These are phyloP conservation scores for Prionailurus viverrinus DNA, from an alignment of 2,113 vertebrate genomes.

Conservation along the genomic window DNA sequence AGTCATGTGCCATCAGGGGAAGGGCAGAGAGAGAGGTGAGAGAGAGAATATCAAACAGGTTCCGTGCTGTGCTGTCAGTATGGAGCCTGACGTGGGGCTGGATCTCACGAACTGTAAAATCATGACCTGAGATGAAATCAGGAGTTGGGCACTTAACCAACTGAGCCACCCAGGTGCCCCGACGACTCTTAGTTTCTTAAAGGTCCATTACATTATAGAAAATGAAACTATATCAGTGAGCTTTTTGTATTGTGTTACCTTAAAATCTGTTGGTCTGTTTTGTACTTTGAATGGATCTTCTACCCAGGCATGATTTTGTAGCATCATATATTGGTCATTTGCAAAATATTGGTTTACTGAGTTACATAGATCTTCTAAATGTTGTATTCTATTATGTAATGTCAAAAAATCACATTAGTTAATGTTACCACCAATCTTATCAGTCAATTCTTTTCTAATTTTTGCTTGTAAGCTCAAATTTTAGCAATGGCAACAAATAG, in stretches of 20 bases:
- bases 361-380: conserved; percentile 53
- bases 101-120: too few relatives aligned
- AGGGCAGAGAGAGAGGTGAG: too few relatives aligned
- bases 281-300: conserved; percentile 49
- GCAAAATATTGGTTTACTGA: conserved; percentile 24
- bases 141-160: too few relatives aligned
- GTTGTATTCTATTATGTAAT: conserved; percentile 51
- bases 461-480: conserved; percentile 69
- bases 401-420: conserved; percentile 63
- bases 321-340: conserved; percentile 47
- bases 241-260: conserved; percentile 31
- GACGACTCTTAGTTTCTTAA: conserved; percentile 23
- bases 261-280: conserved; percentile 41
- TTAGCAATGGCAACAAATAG: conserved; percentile 68
- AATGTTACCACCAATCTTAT: conserved; percentile 41
- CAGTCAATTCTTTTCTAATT: conserved; percentile 71
- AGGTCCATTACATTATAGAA: background rate
- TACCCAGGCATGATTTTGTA: conserved; percentile 34
- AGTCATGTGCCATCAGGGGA: too few relatives aligned
- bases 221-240: background rate
- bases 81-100: too few relatives aligned
- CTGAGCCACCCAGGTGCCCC: too few relatives aligned
- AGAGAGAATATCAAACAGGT: too few relatives aligned
- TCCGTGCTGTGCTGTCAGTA: too few relatives aligned
- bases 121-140: too few relatives aligned